Conservation (phyloP, 2,113 vertebrate species). For the Thermophis baileyi region DNA sequence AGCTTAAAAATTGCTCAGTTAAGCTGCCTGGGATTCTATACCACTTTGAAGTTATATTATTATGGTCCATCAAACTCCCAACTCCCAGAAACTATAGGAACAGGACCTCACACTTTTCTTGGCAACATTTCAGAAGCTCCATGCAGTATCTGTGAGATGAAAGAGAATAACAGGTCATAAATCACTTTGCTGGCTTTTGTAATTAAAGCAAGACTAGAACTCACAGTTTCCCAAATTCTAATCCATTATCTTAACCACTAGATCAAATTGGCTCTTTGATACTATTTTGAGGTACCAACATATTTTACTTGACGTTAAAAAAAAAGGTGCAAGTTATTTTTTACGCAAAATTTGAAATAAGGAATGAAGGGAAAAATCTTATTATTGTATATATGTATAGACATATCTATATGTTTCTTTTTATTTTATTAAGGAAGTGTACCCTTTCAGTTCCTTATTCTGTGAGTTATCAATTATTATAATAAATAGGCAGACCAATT, state of each 20-base stretch:
- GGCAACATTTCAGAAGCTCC: background rate
- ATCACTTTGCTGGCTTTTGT: background rate
- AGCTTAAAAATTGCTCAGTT: background rate
- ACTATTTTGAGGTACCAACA: background rate
- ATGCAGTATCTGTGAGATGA: background rate
- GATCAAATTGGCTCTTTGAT: background rate
- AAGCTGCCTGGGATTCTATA: background rate
- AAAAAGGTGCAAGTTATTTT: background rate
- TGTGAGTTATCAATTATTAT: background rate
- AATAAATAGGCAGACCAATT: rapidly evolving
- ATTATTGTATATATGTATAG: background rate
- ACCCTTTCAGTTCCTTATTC: background rate
- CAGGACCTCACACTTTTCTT: background rate
- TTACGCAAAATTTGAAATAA: background rate
- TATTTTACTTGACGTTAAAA: background rate
- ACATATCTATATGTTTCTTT: background rate
- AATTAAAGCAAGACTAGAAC: background rate
- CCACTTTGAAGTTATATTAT: background rate
- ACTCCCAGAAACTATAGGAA: background rate
- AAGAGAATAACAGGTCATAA: background rate
- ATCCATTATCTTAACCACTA: background rate
- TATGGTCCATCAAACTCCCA: background rate
- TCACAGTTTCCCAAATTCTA: background rate
- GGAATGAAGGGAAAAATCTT: background rate
- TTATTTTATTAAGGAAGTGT: background rate